Conservation (phyloP, 2,113 vertebrate species). For the Aphyosemion australe region DNA sequence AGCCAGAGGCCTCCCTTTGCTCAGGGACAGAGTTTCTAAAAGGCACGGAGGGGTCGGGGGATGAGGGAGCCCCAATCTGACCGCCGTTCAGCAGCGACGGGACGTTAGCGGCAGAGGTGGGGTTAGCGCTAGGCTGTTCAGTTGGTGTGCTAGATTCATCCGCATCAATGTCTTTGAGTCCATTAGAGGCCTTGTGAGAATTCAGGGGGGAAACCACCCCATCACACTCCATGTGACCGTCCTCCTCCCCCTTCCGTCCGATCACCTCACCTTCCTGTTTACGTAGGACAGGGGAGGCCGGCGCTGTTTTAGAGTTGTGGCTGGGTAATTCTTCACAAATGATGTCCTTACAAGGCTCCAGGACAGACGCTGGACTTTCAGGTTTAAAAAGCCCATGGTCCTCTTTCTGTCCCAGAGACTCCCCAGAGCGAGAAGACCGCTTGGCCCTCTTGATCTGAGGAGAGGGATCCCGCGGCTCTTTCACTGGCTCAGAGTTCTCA, state of each 20-base stretch:
- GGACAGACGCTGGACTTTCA: constrained; percentile 80
- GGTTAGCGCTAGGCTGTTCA: constrained; percentile 83
- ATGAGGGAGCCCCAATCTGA: constrained; percentile 81
- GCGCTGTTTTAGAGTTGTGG: constrained; percentile 83
- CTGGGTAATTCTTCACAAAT: constrained; percentile 82
- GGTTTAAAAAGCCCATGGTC: constrained; percentile 78
- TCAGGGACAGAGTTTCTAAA: constrained; percentile 88
- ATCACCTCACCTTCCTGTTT: constrained; percentile 85
- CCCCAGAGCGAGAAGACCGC: constrained; percentile 88
- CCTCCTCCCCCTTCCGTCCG: constrained; percentile 82
- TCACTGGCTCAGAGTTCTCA: constrained; percentile 86
- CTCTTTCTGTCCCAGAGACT: constrained; percentile 86
- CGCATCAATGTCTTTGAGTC: constrained; percentile 84
- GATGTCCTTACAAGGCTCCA: constrained; percentile 76
- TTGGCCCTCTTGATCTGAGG: constrained; percentile 91
- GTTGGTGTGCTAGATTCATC: constrained; percentile 77
- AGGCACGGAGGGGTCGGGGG: constrained; percentile 92
- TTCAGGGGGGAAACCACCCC: constrained; percentile 76
- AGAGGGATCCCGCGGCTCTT: constrained; percentile 75
- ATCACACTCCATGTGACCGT: constrained; percentile 74
- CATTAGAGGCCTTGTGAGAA: constrained; percentile 87
- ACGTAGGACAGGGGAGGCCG: constrained; percentile 85
- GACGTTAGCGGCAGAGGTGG: constrained; percentile 77
- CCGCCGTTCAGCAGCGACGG: constrained; percentile 84
- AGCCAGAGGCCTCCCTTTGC: constrained; percentile 76